Percentiles rank a stretch among this genome's conserved stretches.
Evolutionary conservation across 2,113 vertebrate genomes (phyloP).

Genomic region (Microcebus griseorufus): DNA sequence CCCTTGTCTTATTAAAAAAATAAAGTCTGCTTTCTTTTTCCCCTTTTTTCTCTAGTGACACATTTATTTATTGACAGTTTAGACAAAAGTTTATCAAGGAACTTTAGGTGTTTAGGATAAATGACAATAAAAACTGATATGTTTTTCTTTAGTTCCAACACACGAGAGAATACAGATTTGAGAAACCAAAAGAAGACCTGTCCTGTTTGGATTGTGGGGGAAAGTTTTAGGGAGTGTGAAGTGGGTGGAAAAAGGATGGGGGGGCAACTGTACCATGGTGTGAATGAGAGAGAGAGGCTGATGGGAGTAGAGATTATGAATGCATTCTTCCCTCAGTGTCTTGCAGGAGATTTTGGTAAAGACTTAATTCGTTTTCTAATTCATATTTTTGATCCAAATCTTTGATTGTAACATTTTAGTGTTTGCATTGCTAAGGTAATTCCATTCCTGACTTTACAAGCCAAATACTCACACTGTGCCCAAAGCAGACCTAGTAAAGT

Average conservation of each 20-base stretch:
- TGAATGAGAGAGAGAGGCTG: background rate
- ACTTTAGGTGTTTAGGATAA: background rate
- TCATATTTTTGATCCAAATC: background rate
- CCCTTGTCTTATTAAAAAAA: conserved; percentile 38
- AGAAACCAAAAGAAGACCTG: background rate
- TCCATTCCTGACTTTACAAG: background rate
- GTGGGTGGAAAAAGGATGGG: background rate
- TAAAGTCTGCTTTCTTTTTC: background rate
- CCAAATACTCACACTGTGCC: background rate
- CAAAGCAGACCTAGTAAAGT: background rate
- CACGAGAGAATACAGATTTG: background rate
- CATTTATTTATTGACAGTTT: background rate
- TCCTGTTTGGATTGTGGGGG: background rate
- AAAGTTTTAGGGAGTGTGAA: background rate
- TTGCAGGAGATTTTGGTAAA: background rate
- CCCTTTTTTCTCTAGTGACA: background rate
- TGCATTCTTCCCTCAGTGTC: background rate
- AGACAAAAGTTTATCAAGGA: background rate
- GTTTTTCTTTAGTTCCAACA: background rate
- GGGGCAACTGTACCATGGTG: background rate
- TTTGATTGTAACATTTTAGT: background rate
- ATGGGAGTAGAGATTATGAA: background rate
- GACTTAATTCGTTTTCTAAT: background rate
- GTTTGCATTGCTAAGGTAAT: background rate
- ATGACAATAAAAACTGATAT: background rate